Evolutionary conservation across 2,797 vertebrate species (phyloP), one percentile per base, ranked within the genome.

Genomic region (Momotus momota): DNA sequence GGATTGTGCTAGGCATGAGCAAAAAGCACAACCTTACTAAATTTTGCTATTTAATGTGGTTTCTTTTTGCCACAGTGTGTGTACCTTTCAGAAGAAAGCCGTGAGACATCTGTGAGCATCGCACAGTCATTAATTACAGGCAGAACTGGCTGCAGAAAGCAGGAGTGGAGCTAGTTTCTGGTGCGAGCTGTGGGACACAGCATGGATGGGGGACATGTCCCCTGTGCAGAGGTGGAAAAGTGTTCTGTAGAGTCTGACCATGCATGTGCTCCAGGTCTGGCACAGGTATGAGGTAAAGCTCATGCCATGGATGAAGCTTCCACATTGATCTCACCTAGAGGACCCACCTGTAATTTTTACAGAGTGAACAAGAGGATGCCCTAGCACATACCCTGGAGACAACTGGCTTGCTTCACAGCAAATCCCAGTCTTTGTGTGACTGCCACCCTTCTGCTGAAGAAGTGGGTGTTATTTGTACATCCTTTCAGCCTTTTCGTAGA

Each of bases 221-320:
- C 10, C 52, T 1, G 0, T 10, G 29, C 40, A 77, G 38, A 12
- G 5, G 6, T 48, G 26, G 57, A 20, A 78, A n/a, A 0, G 0
- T 49, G 60, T 84, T 43, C 71, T 17, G 2, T 45, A 41, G 57
- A 17, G 8, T 81, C 62, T 85, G 58, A 62, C 43, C 26, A 5
- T 7, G 26, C 5, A 1, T 6, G 6, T 82, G 41, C 49, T 51
- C 10, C 67, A n/a, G 4, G 18, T 84, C 61, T 27, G 22, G 13
- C 6, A 7, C 15, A 29, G 14, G 20, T 19, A 54, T 0, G 2
- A 67, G 8, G 23, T 69, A n/a, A 86, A 75, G 46, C 22, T 88
- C 1, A 0, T 60, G n/a, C 57, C n/a, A 13, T 1, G 1, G 35
- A 23, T 78, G 66, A 70, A 86, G 23, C 45, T 14, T 51, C 62